These are phyloP conservation scores for Melanogrammus aeglefinus DNA, from an alignment of 2,797 vertebrate genomes.

Conservation along the genomic window DNA sequence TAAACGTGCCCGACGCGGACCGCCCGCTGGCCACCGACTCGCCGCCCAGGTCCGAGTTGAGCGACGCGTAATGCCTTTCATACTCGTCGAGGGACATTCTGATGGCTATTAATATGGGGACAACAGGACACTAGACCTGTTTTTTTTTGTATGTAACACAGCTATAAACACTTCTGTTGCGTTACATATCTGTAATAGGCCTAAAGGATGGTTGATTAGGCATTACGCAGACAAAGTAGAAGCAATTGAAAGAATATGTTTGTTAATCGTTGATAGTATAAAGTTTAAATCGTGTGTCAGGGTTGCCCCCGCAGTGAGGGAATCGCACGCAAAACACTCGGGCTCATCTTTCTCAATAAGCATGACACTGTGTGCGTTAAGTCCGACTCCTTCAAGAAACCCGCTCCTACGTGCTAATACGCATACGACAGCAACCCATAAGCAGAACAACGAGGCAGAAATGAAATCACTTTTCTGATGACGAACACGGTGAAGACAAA, in stretches of 20 bases:
- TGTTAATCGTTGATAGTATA: background rate
- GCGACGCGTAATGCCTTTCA: conserved; percentile 90
- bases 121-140: background rate
- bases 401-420: background rate
- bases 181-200: background rate
- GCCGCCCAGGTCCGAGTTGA: conserved; percentile 87
- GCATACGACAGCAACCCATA: background rate
- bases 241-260: background rate
- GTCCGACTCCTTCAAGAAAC: background rate
- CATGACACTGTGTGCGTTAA: background rate
- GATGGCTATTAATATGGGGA: conserved; percentile 41
- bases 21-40: conserved; percentile 79
- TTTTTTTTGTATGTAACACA: background rate
- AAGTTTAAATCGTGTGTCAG: conserved; percentile 1
- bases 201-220: background rate
- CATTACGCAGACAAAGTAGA: background rate
- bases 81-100: conserved; percentile 84
- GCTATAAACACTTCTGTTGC: background rate
- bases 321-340: background rate
- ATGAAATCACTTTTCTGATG: conserved; percentile 6
- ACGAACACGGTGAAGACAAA: conserved; percentile 1
- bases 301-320: conserved; percentile 20
- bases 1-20: conserved; percentile 63
- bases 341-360: conserved; percentile 21
- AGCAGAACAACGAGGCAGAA: background rate